A percentile compares a stretch with the other conserved stretches of the same genome.
These are phyloP conservation scores for Chamaetylas fuelleborni DNA, from an alignment of 2,113 vertebrate species.

Conservation along the genomic window DNA sequence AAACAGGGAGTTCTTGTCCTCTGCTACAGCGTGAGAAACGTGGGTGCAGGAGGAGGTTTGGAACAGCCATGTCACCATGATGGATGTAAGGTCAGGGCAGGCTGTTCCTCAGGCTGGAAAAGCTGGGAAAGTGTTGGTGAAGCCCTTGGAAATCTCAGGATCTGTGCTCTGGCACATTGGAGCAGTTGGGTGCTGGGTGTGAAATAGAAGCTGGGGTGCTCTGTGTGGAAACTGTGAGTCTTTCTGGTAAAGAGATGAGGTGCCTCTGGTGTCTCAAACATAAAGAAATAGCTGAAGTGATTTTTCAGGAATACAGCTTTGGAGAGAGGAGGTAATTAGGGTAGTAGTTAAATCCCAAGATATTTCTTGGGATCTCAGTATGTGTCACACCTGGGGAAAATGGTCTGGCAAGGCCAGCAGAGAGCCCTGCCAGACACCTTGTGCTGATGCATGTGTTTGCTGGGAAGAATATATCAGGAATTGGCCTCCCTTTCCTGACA, in stretches of 20 bases:
- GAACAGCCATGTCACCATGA: fast-evolving
- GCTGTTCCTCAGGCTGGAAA: background rate
- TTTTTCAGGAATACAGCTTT: background rate
- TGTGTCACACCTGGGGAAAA: background rate
- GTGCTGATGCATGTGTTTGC: background rate
- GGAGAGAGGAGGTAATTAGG: background rate
- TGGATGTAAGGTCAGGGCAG: background rate
- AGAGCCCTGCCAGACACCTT: background rate
- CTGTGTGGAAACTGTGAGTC: background rate
- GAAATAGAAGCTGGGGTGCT: background rate
- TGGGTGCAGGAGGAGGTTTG: background rate
- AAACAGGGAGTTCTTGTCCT: background rate
- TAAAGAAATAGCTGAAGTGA: background rate
- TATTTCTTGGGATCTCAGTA: background rate
- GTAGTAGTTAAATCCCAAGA: background rate
- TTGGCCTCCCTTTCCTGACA: background rate
- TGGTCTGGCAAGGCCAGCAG: background rate
- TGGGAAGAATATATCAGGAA: background rate
- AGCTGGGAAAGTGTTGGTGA: background rate
- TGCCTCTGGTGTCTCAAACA: background rate
- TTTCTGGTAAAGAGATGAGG: background rate
- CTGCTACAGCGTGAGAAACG: fast-evolving
- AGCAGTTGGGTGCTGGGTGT: background rate
- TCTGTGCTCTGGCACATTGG: background rate
- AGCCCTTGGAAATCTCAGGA: background rate